Conservation (phyloP, 2,113 vertebrate genomes). For the Tringa solitaria region DNA sequence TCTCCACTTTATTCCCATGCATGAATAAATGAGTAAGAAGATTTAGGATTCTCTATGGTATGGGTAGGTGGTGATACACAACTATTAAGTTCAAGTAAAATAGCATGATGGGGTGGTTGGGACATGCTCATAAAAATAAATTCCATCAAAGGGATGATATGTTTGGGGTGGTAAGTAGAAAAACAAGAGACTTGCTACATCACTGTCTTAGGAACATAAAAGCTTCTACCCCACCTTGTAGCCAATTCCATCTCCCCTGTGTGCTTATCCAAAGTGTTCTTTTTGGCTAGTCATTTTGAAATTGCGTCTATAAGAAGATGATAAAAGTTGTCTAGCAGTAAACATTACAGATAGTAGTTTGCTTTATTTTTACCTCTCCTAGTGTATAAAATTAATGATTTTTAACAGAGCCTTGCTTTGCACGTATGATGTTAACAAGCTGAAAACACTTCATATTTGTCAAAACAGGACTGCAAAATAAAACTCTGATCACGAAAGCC, state of each 20-base stretch:
- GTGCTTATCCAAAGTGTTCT: background rate
- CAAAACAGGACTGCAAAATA: background rate
- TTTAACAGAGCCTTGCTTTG: background rate
- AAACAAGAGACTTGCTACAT: background rate
- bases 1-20: background rate
- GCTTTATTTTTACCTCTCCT: background rate
- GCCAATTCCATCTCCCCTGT: background rate
- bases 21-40: background rate
- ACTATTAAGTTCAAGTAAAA: background rate
- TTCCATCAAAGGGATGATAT: background rate
- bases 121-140: background rate
- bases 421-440: background rate
- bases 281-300: background rate
- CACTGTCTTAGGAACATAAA: background rate
- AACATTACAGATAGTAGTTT: background rate
- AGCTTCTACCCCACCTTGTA: accelerated
- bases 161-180: background rate
- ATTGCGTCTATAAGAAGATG: accelerated
- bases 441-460: background rate
- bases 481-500: background rate
- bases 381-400: background rate
- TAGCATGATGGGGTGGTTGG: background rate
- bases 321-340: background rate
- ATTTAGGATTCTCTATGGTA: background rate
- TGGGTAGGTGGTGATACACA: background rate